A percentile compares a stretch with the other conserved stretches of the same genome.
Evolutionary conservation across 2,113 vertebrate species (phyloP).

Genomic region (Noturus placidus): DNA sequence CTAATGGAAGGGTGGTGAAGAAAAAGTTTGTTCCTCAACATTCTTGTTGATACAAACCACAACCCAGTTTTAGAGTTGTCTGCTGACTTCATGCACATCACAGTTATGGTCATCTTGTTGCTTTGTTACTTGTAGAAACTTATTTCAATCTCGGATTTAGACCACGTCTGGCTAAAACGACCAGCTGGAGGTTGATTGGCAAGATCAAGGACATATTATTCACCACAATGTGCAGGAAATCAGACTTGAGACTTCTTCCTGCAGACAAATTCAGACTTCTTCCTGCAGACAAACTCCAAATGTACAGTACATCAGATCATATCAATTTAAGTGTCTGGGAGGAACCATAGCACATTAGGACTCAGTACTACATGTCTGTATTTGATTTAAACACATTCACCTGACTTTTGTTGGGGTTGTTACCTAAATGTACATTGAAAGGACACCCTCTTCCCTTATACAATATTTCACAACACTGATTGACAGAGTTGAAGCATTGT

Average conservation of each 20-base stretch:
- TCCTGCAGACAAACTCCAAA: not conserved
- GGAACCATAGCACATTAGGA: not conserved
- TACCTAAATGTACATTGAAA: not conserved
- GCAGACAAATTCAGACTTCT: slow-evolving; percentile 8
- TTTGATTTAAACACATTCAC: not conserved
- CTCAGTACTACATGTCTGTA: not conserved
- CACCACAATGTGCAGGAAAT: not conserved
- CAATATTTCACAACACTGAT: not conserved
- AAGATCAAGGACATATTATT: slow-evolving; percentile 1
- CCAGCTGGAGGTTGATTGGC: not conserved
- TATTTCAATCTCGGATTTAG: not conserved
- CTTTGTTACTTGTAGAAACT: not conserved
- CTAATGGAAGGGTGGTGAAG: slow-evolving; percentile 30
- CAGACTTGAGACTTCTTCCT: not conserved
- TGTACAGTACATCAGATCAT: not conserved
- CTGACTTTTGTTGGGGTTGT: not conserved
- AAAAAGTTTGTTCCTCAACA: slow-evolving; percentile 10
- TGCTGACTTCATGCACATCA: not conserved
- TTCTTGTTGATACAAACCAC: slow-evolving; percentile 33
- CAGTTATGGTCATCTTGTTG: not conserved
- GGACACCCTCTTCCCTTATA: not conserved
- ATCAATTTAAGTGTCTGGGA: slow-evolving; percentile 1
- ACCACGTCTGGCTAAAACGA: not conserved
- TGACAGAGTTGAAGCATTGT: too few species aligned
- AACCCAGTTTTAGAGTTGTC: slow-evolving; percentile 19